These are phyloP conservation scores for Stichopus horrens DNA, from an alignment of 53 echinoderm and acorn worm species.

Conservation along the genomic window DNA sequence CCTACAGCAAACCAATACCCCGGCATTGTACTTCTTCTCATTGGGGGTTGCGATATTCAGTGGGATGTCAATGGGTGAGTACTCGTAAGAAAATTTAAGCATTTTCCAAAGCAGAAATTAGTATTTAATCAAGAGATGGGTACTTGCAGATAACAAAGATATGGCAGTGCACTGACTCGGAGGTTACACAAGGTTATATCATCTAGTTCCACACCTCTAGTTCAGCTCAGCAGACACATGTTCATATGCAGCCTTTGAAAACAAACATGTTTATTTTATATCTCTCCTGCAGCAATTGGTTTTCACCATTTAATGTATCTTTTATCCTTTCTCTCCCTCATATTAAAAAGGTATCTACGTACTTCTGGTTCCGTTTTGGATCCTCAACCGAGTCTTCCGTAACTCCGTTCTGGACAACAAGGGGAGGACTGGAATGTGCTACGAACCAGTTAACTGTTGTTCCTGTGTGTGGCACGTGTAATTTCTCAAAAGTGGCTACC, in stretches of 20 bases:
- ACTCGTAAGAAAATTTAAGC: no score
- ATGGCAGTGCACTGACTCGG: no score
- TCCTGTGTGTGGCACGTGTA: conserved; percentile 97
- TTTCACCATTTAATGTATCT: no score
- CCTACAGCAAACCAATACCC: conserved; percentile 72
- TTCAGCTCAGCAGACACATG: no score
- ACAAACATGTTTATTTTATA: background rate
- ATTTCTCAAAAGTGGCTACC: background rate
- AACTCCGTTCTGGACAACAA: conserved; percentile 79
- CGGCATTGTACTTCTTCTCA: conserved; percentile 82
- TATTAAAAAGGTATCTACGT: conserved; percentile 65
- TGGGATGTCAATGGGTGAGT: conserved; percentile 73
- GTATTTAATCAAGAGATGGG: no score
- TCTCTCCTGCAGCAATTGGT: background rate
- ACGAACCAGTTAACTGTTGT: conserved; percentile 93
- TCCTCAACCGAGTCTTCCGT: conserved; percentile 76
- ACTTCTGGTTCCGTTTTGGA: conserved; percentile 92
- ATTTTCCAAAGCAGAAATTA: no score
- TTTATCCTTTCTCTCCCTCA: no score
- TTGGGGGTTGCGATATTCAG: conserved; percentile 68
- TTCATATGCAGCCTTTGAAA: background rate
- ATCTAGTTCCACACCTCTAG: no score
- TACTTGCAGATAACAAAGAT: no score
- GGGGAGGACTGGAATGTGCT: conserved; percentile 85
- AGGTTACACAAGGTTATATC: no score